Evolutionary conservation across 2,888 invertebrate genomes (phyloP).

Genomic region (Hirudinaria manillensis): DNA sequence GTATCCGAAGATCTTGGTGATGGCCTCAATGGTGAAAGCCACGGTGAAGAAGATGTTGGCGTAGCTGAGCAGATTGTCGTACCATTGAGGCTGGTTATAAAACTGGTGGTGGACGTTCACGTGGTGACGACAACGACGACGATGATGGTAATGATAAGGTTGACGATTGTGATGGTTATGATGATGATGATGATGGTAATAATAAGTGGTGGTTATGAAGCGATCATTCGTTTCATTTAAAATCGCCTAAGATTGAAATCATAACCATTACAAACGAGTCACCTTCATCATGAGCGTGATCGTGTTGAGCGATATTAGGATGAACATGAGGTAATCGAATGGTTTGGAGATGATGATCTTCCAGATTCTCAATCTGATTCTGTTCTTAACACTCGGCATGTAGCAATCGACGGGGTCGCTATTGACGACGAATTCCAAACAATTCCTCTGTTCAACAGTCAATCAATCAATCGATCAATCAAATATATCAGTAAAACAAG

Average conservation of each 20-base stretch:
- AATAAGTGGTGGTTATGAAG: neutral
- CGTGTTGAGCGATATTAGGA: slow-evolving; percentile 30
- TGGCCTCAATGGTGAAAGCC: slow-evolving; percentile 18
- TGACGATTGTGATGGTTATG: neutral
- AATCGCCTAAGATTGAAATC: neutral
- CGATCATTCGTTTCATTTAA: too few relatives aligned
- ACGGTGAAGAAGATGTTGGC: slow-evolving; percentile 32
- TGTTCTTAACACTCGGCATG: slow-evolving; percentile 21
- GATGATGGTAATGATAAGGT: neutral
- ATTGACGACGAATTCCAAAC: slow-evolving; percentile 33
- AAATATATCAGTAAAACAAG: neutral
- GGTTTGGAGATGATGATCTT: slow-evolving; percentile 25
- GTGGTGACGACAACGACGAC: neutral
- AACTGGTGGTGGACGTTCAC: slow-evolving; percentile 9
- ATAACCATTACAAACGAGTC: neutral
- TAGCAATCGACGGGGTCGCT: slow-evolving; percentile 30
- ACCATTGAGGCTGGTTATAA: slow-evolving; percentile 31
- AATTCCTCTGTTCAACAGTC: slow-evolving; percentile 23
- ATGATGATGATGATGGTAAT: slow-evolving; percentile 14
- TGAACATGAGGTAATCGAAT: slow-evolving; percentile 28
- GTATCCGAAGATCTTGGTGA: neutral
- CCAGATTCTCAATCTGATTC: slow-evolving; percentile 24
- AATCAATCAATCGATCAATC: too few relatives aligned
- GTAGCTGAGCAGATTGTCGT: slow-evolving; percentile 23
- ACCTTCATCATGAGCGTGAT: slow-evolving; percentile 35